Conservation (phyloP, 2,888 invertebrate genomes). For the Watsonalla binaria region DNA sequence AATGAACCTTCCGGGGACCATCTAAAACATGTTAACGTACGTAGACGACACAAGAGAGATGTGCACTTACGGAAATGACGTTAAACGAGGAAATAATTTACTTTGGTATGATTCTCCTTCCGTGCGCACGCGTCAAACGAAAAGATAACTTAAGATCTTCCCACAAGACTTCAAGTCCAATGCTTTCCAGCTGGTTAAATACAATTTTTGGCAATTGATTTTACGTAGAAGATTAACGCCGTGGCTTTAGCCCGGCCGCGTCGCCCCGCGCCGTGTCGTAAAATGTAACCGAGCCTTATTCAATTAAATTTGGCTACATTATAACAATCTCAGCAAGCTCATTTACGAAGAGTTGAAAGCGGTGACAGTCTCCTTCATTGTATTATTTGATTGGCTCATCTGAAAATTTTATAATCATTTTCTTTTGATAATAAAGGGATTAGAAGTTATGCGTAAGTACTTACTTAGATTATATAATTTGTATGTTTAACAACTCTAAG, state of each 20-base stretch:
- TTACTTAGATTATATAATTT: background rate
- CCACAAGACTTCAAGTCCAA: constrained; percentile 38
- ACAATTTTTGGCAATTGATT: constrained; percentile 75
- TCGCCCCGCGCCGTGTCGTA: constrained; percentile 55
- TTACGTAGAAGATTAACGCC: constrained; percentile 68
- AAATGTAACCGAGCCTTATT: constrained; percentile 76
- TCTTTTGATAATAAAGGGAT: constrained; percentile 1
- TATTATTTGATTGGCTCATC: constrained; percentile 43
- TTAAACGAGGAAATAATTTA: constrained; percentile 70
- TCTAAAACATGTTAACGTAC: constrained; percentile 36
- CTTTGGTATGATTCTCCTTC: constrained; percentile 67
- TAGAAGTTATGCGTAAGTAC: background rate
- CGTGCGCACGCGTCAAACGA: constrained; percentile 32
- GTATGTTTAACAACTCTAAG: too few species aligned
- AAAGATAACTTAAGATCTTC: constrained; percentile 45
- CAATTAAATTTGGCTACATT: constrained; percentile 74
- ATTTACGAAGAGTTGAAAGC: constrained; percentile 53
- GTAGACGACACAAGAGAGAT: constrained; percentile 37
- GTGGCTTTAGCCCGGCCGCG: constrained; percentile 47
- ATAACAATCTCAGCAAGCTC: constrained; percentile 69
- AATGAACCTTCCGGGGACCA: constrained; percentile 47
- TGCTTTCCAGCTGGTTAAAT: constrained; percentile 38
- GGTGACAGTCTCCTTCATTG: constrained; percentile 50
- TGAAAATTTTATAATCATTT: constrained; percentile 11
- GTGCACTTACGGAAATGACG: constrained; percentile 59